phyloP scores from a whole-genome alignment of 2,797 vertebrate species.

The Manis crassicaudata region DNA sequence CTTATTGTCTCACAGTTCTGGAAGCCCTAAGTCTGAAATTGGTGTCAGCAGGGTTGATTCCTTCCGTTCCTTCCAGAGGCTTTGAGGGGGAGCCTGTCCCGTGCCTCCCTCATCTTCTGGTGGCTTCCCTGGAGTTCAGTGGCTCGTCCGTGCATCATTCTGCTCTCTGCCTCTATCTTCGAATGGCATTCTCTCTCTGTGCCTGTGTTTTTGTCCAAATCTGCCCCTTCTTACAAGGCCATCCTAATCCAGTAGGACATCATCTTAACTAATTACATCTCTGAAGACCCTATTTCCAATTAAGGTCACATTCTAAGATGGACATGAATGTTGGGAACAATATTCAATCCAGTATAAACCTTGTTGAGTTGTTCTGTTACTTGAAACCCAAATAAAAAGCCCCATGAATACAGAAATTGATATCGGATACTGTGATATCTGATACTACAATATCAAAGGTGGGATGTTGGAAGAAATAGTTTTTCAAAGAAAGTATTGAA shows the following conservation, averaged over 20 bases:
- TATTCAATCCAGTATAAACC: not conserved
- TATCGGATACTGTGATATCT: not conserved
- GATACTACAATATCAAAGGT: not conserved
- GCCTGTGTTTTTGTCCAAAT: not conserved
- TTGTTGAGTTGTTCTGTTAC: not conserved
- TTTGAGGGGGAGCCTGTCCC: not conserved
- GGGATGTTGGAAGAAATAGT: not conserved
- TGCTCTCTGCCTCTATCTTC: not conserved
- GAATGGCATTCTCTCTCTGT: not conserved
- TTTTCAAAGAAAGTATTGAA: not conserved
- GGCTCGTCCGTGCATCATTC: not conserved
- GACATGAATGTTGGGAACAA: not conserved
- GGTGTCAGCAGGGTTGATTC: not conserved
- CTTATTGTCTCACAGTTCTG: not conserved
- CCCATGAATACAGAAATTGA: not conserved
- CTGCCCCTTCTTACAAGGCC: not conserved
- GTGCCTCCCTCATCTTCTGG: not conserved
- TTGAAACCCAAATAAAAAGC: no score
- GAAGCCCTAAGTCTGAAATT: not conserved
- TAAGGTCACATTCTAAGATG: not conserved
- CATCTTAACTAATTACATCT: not conserved
- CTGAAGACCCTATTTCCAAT: not conserved
- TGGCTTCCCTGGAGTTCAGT: accelerated
- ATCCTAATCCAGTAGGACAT: not conserved
- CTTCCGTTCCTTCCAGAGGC: not conserved